Base-by-base conservation (phyloP, 2,113 vertebrate species). In the Rhinichthys klamathensis region DNA sequence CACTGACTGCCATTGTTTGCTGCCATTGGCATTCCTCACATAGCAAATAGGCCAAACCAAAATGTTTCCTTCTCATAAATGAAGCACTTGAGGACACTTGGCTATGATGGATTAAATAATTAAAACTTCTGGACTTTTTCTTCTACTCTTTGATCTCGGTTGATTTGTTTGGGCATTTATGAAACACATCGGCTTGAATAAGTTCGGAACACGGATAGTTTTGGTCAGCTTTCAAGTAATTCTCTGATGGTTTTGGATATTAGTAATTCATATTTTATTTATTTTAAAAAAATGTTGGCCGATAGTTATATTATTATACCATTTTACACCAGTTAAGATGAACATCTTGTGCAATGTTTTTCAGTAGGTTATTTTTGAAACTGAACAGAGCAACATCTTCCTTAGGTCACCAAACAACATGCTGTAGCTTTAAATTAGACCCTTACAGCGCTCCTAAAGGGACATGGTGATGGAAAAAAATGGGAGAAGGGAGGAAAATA, bases 301-400 rank as follows among this genome's bases (percentile, higher is more conserved):
- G 10, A 41, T 38, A 70, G 21, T 69, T 16, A 65, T 30, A 32
- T 16, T 38, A 70, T 70, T 70, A 38, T 38, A 32, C 16, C 15
- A 35, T 38, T 69, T 69, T 32, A 38, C 32, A 38, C 32, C 6
- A 23, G 69, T 70, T 70, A 70, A 41, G 9, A 73, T 73, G 11
- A 73, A 73, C 41, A 11, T 70, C 76, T 75, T 61, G 56, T 56
- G 41, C 41, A 73, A 25, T 44, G 54, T 11, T 63, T 84, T 58
- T 35, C 70, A 41, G 23, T 56, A 85, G 80, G 69, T 84, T 87
- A 60, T 80, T 78, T 67, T 49, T 85, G 54, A 73, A 65, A 81
- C 54, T 61, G 80, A 83, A 74, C 58, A 35, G 56, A 30, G 80
- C 80, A 86, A 38, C 83, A 75, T 80, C 67, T 80, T 86, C 81